Conservation (phyloP, 2,888 invertebrate genomes). For the Drosophila antonietae region DNA sequence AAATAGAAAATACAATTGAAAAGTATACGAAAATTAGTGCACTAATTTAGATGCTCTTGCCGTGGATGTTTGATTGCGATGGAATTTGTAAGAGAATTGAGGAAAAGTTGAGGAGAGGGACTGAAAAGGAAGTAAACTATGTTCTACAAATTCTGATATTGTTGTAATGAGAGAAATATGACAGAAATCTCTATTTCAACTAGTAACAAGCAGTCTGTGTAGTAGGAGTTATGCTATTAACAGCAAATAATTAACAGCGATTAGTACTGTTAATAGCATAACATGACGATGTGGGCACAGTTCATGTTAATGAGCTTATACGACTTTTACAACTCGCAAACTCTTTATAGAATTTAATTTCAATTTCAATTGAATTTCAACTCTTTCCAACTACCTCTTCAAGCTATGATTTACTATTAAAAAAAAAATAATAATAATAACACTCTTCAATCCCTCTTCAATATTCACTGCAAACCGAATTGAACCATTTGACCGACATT, state of each 20-base stretch:
- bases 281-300: too few relatives aligned
- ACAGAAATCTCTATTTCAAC: too few relatives aligned
- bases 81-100: neutral
- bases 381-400: neutral
- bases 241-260: too few relatives aligned
- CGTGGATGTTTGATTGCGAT: neutral
- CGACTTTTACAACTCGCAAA: too few relatives aligned
- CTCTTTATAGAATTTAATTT: too few relatives aligned
- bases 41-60: neutral
- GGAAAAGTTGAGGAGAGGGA: neutral
- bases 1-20: neutral
- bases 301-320: too few relatives aligned
- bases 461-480: neutral
- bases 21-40: conserved; percentile 19
- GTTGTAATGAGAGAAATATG: too few relatives aligned
- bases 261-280: too few relatives aligned
- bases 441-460: neutral
- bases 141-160: too few relatives aligned
- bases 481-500: neutral
- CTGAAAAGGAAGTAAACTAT: neutral
- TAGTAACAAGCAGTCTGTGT: too few relatives aligned
- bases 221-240: too few relatives aligned
- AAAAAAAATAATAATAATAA: neutral
- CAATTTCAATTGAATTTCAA: neutral
- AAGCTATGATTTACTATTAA: neutral